Percentiles rank a stretch among this genome's conserved stretches.
Evolutionary conservation across 2,797 vertebrate genomes (phyloP).

Genomic region (Hoplostethus mediterraneus): DNA sequence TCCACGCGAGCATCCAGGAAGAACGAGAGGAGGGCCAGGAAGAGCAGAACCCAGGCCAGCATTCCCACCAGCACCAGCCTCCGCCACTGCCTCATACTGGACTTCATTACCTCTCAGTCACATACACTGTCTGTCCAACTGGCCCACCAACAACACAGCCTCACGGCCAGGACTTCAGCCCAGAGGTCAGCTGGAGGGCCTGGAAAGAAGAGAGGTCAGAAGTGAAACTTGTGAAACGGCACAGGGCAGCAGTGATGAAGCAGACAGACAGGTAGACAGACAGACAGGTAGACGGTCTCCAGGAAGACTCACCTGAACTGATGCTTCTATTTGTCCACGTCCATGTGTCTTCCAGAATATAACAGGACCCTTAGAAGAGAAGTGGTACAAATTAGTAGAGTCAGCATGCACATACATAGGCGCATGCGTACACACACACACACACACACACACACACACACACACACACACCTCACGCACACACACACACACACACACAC

Average conservation of each 20-base stretch:
- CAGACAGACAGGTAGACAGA: too few species aligned
- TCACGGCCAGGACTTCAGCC: constrained; percentile 43
- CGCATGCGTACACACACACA: constrained; percentile 12
- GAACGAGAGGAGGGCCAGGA: constrained; percentile 94
- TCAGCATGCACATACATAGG: constrained; percentile 22
- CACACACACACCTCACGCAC: neutral
- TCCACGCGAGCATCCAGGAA: constrained; percentile 92
- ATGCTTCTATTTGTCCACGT: constrained; percentile 67
- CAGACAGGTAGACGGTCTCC: too few species aligned
- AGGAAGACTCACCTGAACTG: constrained; percentile 58
- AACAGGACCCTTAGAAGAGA: constrained; percentile 63
- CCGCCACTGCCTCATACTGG: constrained; percentile 91
- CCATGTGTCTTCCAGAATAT: constrained; percentile 42
- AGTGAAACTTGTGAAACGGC: constrained; percentile 5
- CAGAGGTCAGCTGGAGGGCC: constrained; percentile 71
- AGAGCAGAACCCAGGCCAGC: constrained; percentile 94
- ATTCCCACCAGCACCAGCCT: constrained; percentile 92
- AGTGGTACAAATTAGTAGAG: constrained; percentile 48
- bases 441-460: constrained; percentile 16
- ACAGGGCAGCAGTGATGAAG: neutral
- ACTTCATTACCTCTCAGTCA: constrained; percentile 80
- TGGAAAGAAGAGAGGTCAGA: constrained; percentile 44
- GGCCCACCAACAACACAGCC: constrained; percentile 56
- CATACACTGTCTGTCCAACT: constrained; percentile 43
- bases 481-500: constrained; percentile 16